These are phyloP conservation scores for Caerostris extrusa DNA, from an alignment of 1,140 invertebrate genomes.

Conservation along the genomic window DNA sequence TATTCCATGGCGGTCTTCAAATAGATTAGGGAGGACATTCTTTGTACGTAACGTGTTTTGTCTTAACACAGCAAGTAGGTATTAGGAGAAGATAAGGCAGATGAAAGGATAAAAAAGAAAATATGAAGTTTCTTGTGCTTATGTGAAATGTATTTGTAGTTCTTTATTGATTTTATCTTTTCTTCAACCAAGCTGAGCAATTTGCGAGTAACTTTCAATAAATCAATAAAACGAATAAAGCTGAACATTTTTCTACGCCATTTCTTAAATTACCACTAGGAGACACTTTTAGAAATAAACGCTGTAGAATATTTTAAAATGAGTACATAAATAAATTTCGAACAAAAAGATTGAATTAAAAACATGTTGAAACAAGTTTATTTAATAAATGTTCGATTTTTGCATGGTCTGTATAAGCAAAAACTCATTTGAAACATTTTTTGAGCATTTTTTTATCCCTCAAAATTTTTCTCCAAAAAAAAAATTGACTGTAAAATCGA, in stretches of 20 bases:
- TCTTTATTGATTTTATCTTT: no score
- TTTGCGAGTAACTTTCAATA: no score
- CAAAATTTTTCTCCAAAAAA: not conserved
- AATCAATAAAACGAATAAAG: no score
- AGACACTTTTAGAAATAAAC: not conserved
- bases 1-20: not conserved
- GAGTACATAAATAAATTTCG: not conserved
- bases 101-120: no score
- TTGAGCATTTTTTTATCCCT: not conserved
- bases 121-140: no score
- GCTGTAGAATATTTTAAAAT: not conserved
- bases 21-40: not conserved
- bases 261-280: not conserved
- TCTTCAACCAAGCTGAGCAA: no score
- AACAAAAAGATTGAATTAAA: not conserved
- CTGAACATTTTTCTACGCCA: not conserved
- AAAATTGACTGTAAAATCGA: not conserved
- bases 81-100: not conserved
- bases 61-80: not conserved
- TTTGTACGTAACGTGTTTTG: not conserved
- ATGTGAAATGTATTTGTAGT: no score
- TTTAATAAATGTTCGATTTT: no score
- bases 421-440: not conserved
- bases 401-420: no score
- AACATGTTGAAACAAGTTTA: not conserved